Evolutionary conservation across 2,888 invertebrate species (phyloP), one percentile per base, ranked within the genome.

Genomic region (Drosophila falleni): DNA sequence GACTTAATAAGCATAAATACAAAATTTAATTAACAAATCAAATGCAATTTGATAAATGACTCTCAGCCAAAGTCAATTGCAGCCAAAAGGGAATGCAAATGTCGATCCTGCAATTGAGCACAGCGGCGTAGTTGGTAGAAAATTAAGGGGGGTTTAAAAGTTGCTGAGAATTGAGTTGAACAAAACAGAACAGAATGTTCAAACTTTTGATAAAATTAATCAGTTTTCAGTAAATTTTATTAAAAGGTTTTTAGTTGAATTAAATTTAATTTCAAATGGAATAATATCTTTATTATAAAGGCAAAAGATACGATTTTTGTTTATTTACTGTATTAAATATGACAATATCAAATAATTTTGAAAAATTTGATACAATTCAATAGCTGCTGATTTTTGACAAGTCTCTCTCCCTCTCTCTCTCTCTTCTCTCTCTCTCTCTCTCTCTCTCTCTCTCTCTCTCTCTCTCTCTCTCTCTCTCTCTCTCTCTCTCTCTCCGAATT

Each of bases 21-120:
- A 74, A 76, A 81, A 87, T 87, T 86, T 82, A 86, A 86, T 86
- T 86, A 89, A 87, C 89, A 87, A 86, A 86, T 86, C 89, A 87
- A 89, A 89, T 73, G 86, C 88, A 80, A 87, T 81, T 80, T 89
- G 78, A 89, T 87, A 84, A 87, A 84, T 78, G 76, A 81, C 71
- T 73, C 60, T 39, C 41, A 16, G 58, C 37, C 15, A 58, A 9
- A 26, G 66, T 58, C 65, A 35, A 39, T 23, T 37, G 59, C 44
- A 60, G 63, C 19, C 56, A 55, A 63, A 63, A 79, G 62, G 61
- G 64, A 75, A 66, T 63, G 65, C 68, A 66, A 71, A 68, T 68
- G 37, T 41, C 60, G 63, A 63, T 74, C 56, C 77, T 77, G 49
- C 76, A 51, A 39, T 15, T 5, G 26, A 11, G n/a, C 8, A n/a